Evolutionary conservation across 2,888 invertebrate genomes (phyloP).

Genomic region (Eupithecia dodoneata): DNA sequence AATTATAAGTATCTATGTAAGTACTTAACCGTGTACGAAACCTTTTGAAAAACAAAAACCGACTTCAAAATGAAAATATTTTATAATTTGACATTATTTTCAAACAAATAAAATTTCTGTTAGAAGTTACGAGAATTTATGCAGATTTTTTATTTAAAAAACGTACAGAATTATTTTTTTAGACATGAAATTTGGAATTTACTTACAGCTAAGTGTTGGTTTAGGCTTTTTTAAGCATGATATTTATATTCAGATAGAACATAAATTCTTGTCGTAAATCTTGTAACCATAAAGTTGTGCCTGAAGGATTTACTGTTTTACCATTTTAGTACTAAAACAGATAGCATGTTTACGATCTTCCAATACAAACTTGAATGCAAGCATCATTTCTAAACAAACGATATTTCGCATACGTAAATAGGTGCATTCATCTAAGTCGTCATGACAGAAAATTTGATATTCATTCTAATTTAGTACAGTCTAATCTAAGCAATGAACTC

Average conservation of each 20-base stretch:
- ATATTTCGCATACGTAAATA: conserved; percentile 22
- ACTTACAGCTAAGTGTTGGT: not conserved
- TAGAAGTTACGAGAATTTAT: not conserved
- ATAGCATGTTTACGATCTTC: conserved; percentile 42
- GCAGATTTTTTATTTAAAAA: not conserved
- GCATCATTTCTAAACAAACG: conserved; percentile 24
- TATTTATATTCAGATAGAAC: conserved; percentile 11
- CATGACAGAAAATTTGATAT: conserved; percentile 9
- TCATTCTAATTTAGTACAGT: conserved; percentile 5
- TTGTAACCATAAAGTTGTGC: conserved; percentile 24
- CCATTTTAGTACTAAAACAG: conserved; percentile 31
- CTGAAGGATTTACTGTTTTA: conserved; percentile 35
- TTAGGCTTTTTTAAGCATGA: conserved; percentile 21
- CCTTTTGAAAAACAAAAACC: not conserved
- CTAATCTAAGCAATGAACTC: conserved; percentile 7
- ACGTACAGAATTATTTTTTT: too few relatives aligned
- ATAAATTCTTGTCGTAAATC: conserved; percentile 29
- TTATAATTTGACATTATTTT: not conserved
- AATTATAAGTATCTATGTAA: not conserved
- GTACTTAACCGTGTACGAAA: not conserved
- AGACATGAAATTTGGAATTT: not conserved
- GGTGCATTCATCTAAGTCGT: conserved; percentile 20
- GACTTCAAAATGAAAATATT: not conserved
- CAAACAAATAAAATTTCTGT: not conserved
- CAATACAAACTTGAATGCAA: conserved; percentile 28